Evolutionary conservation across 2,888 invertebrate species (phyloP).

Genomic region (Strigamia transsilvanica): DNA sequence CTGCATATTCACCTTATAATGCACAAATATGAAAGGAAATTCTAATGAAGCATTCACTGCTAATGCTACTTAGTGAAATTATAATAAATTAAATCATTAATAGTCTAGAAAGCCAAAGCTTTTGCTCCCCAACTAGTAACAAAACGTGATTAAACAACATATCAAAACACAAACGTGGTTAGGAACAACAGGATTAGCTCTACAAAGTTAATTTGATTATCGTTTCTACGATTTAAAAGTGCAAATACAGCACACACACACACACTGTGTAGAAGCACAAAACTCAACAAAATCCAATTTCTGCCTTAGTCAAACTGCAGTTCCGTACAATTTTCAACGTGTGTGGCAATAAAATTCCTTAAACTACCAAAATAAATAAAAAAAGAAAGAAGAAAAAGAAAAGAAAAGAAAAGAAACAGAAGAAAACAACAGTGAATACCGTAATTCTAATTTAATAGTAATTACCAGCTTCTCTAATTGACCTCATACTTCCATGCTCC

Average conservation of each 20-base stretch:
- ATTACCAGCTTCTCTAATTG: slow-evolving; percentile 31
- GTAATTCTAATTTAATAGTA: slow-evolving; percentile 26
- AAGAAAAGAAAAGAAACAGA: not conserved
- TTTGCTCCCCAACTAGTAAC: not conserved
- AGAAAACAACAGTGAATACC: not conserved
- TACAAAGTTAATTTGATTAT: not conserved
- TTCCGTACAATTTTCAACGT: not conserved
- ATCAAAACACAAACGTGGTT: not conserved
- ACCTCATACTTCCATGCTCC: slow-evolving; percentile 34
- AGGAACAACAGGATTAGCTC: not conserved
- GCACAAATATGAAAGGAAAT: slow-evolving; percentile 36
- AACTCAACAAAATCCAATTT: slow-evolving; percentile 6
- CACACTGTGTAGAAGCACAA: not conserved
- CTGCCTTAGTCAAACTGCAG: slow-evolving; percentile 16
- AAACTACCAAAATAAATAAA: not conserved
- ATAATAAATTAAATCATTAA: slow-evolving; percentile 14
- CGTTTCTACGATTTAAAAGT: not conserved
- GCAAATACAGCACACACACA: slow-evolving; percentile 7
- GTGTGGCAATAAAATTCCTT: not conserved
- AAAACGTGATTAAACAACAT: not conserved
- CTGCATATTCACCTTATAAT: slow-evolving; percentile 76
- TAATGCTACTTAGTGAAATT: slow-evolving; percentile 26
- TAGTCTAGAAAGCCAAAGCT: not conserved
- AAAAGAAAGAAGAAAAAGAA: not conserved
- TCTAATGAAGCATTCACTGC: slow-evolving; percentile 33